Percentiles rank a stretch among this genome's conserved stretches.
These are phyloP conservation scores for Apteryx mantelli DNA, from an alignment of 2,113 vertebrate species.

Conservation along the genomic window DNA sequence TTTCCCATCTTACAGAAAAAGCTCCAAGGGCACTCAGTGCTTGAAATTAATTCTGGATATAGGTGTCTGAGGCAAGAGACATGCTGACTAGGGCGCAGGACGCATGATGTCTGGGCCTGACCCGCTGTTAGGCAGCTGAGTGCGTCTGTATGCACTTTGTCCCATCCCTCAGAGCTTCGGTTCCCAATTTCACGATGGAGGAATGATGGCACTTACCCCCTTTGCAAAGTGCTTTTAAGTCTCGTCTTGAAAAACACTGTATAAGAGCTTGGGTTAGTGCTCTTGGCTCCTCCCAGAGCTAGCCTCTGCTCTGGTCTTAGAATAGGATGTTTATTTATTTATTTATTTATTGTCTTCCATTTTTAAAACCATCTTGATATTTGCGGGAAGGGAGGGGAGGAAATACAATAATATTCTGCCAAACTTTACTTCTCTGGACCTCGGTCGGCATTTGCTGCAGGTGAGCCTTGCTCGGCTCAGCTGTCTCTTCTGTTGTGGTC, in stretches of 20 bases:
- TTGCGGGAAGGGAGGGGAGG: not conserved
- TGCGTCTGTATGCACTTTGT: not conserved
- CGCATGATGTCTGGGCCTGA: accelerated
- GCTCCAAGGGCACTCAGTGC: not conserved
- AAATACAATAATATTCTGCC: not conserved
- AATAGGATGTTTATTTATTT: not conserved
- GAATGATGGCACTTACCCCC: not conserved
- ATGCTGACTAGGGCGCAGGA: not conserved
- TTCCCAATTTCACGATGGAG: not conserved
- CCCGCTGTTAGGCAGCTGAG: not conserved
- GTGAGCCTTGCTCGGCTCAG: not conserved
- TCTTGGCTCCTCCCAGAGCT: not conserved
- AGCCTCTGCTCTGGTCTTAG: not conserved
- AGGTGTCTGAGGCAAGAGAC: not conserved
- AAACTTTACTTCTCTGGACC: not conserved
- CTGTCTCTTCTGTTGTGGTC: not conserved
- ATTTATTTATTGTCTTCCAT: not conserved
- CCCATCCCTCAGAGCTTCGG: not conserved
- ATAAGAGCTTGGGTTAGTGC: not conserved
- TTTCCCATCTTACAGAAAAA: not conserved
- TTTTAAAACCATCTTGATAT: not conserved
- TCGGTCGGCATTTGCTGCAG: not conserved
- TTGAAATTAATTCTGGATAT: not conserved
- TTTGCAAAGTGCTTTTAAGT: not conserved
- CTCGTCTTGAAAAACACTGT: not conserved